Conservation (phyloP, 2,888 invertebrate species). For the Lacanobia wlatinum region DNA sequence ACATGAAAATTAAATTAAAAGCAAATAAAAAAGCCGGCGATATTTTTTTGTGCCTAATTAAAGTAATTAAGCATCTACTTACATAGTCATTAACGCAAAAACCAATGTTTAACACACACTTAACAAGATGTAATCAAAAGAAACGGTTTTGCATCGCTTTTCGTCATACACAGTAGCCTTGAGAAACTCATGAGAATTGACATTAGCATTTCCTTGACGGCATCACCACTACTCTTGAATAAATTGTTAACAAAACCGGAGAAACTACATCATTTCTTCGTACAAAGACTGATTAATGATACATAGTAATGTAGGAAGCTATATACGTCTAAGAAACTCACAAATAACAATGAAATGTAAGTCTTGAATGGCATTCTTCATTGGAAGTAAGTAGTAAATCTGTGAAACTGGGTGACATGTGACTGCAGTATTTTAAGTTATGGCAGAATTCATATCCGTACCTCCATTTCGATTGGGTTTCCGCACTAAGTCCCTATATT, state of each 20-base stretch:
- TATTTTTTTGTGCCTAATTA: neutral
- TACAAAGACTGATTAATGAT: slow-evolving; percentile 16
- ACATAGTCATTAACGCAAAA: neutral
- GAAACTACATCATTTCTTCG: neutral
- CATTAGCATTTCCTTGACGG: neutral
- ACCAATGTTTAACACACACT: neutral
- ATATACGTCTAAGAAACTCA: neutral
- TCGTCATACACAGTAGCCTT: neutral
- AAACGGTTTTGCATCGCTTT: neutral
- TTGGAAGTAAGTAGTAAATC: neutral
- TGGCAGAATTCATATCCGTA: too few relatives aligned
- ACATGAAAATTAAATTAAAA: too few relatives aligned
- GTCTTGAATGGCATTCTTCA: neutral
- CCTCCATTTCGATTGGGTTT: too few relatives aligned
- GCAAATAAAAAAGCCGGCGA: too few relatives aligned
- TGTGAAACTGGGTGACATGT: neutral
- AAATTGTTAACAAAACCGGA: slow-evolving; percentile 7
- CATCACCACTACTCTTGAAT: neutral
- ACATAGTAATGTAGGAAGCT: neutral
- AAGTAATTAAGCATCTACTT: neutral
- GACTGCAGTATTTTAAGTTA: too few relatives aligned
- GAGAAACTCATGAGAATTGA: neutral
- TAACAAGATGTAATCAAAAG: neutral
- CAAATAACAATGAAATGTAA: neutral
- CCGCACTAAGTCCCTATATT: too few relatives aligned